phyloP scores from a whole-genome alignment of 2,113 vertebrate genomes.

The Neogale vison region DNA sequence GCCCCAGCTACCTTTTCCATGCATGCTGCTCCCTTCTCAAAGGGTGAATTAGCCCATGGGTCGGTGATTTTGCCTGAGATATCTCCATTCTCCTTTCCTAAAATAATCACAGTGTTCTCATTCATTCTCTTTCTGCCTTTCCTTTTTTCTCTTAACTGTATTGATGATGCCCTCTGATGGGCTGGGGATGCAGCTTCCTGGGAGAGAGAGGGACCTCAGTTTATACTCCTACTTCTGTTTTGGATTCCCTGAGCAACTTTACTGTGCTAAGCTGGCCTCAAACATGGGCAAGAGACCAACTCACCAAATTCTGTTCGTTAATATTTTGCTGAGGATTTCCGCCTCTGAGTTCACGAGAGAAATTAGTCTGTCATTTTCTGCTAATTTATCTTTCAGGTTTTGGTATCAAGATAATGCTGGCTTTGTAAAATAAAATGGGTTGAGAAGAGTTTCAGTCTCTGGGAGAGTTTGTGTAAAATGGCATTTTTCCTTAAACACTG shows the following conservation, averaged over 20 bases:
- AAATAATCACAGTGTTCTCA: background rate
- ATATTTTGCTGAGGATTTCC: background rate
- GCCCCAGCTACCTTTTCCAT: conserved; percentile 27
- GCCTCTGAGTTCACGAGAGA: background rate
- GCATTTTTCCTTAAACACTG: background rate
- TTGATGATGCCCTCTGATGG: background rate
- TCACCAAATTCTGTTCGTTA: background rate
- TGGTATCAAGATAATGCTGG: background rate
- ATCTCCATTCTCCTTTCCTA: background rate
- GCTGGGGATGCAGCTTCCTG: background rate
- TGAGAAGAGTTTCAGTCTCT: background rate
- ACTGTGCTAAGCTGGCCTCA: background rate
- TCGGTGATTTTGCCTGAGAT: background rate
- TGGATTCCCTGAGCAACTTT: background rate
- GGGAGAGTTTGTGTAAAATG: background rate
- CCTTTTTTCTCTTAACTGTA: background rate
- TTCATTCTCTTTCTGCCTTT: background rate
- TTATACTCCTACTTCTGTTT: background rate
- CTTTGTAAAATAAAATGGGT: background rate
- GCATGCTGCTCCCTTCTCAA: background rate
- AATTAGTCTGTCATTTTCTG: background rate
- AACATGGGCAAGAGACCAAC: background rate
- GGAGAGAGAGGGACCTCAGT: background rate
- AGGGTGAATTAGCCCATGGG: background rate
- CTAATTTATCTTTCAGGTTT: background rate